These are phyloP conservation scores for Buathra laborator DNA, from an alignment of 2,888 invertebrate genomes.

Conservation along the genomic window DNA sequence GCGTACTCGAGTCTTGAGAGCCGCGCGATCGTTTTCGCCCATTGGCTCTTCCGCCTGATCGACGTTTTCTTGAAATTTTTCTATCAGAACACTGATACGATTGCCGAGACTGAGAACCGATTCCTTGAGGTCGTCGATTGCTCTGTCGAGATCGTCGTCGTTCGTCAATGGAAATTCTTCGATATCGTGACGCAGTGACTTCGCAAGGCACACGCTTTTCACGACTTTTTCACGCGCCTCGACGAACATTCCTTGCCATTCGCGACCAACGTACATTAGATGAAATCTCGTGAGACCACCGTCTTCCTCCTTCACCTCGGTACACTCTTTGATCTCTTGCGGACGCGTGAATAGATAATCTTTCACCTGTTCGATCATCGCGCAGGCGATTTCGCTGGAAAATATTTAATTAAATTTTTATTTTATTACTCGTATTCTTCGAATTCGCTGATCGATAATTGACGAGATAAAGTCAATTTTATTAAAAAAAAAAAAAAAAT, in stretches of 20 bases:
- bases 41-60: slow-evolving; percentile 86
- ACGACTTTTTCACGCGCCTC: slow-evolving; percentile 92
- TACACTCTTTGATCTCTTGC: slow-evolving; percentile 78
- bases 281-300: slow-evolving; percentile 84
- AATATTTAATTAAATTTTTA: not conserved
- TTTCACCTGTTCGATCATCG: slow-evolving; percentile 86
- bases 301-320: slow-evolving; percentile 70
- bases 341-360: slow-evolving; percentile 85
- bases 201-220: slow-evolving; percentile 93
- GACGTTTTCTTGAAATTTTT: slow-evolving; percentile 87
- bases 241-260: slow-evolving; percentile 92
- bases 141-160: slow-evolving; percentile 87
- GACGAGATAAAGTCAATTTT: not conserved
- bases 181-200: slow-evolving; percentile 90
- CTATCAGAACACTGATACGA: slow-evolving; percentile 87
- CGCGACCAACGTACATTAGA: slow-evolving; percentile 90
- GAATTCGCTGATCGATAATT: not conserved
- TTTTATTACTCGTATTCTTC: not conserved
- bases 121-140: slow-evolving; percentile 87
- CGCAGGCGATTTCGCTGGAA: slow-evolving; percentile 86
- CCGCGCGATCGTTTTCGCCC: slow-evolving; percentile 87
- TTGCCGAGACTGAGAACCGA: slow-evolving; percentile 87
- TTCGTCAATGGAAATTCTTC: slow-evolving; percentile 86
- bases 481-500: too few species aligned
- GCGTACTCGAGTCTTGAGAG: slow-evolving; percentile 89